Evolutionary conservation across 2,113 vertebrate species (phyloP).

Genomic region (Pachyramphus minor): DNA sequence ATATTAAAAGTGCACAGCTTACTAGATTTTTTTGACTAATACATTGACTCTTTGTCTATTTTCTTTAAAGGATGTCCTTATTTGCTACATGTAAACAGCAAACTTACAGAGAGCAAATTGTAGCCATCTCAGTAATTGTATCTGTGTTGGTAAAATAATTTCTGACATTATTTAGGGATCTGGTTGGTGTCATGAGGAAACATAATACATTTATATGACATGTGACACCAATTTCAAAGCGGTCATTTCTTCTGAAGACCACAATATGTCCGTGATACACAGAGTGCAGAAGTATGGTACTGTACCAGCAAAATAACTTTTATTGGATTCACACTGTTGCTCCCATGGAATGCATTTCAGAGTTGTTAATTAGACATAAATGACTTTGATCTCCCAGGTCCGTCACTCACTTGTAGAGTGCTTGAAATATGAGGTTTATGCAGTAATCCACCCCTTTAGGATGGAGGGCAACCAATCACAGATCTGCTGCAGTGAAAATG

Average conservation of each 20-base stretch:
- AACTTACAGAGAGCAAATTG: background rate
- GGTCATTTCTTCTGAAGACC: background rate
- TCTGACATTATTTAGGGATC: background rate
- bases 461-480: background rate
- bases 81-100: background rate
- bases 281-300: background rate
- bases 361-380: background rate
- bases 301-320: background rate
- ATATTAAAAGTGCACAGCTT: background rate
- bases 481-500: conserved; percentile 37
- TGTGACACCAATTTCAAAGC: background rate
- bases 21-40: background rate
- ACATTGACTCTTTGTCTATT: background rate
- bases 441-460: background rate
- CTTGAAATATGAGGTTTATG: background rate
- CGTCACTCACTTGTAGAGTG: background rate
- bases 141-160: background rate
- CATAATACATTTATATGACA: background rate
- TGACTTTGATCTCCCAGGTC: background rate
- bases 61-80: background rate
- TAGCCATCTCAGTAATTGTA: background rate
- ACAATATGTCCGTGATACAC: background rate
- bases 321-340: background rate
- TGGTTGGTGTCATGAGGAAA: background rate
- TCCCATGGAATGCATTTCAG: background rate